Conservation (phyloP, 2,888 invertebrate species). For the Macropis europaea region DNA sequence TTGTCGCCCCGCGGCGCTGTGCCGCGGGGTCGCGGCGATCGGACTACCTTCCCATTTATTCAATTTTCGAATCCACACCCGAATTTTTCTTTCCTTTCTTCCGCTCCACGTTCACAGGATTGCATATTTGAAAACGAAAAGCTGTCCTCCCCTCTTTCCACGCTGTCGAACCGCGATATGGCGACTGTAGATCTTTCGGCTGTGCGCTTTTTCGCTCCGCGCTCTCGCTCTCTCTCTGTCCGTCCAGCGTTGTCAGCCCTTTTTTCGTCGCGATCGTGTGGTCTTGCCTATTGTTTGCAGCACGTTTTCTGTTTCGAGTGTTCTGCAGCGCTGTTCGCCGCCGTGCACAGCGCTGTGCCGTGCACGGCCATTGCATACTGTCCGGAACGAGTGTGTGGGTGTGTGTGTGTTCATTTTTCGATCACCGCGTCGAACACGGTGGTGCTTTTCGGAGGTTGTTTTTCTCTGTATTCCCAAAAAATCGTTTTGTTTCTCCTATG, state of each 20-base stretch:
- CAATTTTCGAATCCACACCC: too few relatives aligned
- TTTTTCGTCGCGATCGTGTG: constrained; percentile 19
- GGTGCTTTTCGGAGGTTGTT: not conserved
- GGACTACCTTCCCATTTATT: too few relatives aligned
- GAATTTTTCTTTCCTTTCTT: constrained; percentile 14
- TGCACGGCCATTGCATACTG: too few relatives aligned
- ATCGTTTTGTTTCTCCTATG: not conserved
- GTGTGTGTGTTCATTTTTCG: too few relatives aligned
- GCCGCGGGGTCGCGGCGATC: too few relatives aligned
- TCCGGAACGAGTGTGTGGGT: not conserved
- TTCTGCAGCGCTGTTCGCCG: constrained; percentile 1
- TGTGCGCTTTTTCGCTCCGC: not conserved
- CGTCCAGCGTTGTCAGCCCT: constrained; percentile 23
- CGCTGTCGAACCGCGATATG: constrained; percentile 29
- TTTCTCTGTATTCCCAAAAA: not conserved
- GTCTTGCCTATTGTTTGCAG: constrained; percentile 14
- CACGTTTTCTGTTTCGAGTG: constrained; percentile 1
- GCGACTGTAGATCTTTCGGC: constrained; percentile 1
- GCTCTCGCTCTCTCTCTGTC: not conserved
- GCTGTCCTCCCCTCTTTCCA: constrained; percentile 28
- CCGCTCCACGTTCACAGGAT: constrained; percentile 36
- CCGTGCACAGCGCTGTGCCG: not conserved
- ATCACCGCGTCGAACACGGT: constrained; percentile 10
- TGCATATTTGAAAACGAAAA: constrained; percentile 46
- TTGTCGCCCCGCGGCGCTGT: not conserved